These are phyloP conservation scores for Philereme transversata DNA, from an alignment of 2,888 invertebrate genomes.

Conservation along the genomic window DNA sequence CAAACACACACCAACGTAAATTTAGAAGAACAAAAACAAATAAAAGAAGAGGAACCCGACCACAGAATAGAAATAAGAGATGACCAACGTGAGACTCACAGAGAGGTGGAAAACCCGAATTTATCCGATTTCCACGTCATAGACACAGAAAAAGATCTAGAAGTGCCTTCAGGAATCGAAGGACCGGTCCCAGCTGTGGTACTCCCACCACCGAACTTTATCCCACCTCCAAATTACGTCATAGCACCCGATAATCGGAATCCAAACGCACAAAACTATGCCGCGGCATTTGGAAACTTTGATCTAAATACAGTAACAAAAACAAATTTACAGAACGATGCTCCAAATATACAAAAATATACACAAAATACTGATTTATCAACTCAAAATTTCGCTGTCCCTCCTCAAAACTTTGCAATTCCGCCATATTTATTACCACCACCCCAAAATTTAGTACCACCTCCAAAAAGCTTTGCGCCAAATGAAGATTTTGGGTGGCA, in stretches of 20 bases:
- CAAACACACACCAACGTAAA: slow-evolving; percentile 14
- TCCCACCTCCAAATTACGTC: slow-evolving; percentile 34
- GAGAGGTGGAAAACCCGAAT: slow-evolving; percentile 54
- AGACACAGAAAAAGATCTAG: slow-evolving; percentile 73
- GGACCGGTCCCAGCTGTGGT: slow-evolving; percentile 69
- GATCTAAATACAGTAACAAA: neutral
- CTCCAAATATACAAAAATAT: neutral
- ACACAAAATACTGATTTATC: neutral
- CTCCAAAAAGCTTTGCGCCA: slow-evolving; percentile 11
- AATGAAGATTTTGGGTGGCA: slow-evolving; percentile 15
- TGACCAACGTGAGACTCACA: slow-evolving; percentile 21
- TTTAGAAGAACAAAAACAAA: slow-evolving; percentile 14
- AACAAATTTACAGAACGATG: neutral
- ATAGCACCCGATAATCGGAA: slow-evolving; percentile 9
- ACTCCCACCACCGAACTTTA: slow-evolving; percentile 63
- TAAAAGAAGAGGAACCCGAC: slow-evolving; percentile 7
- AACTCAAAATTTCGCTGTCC: slow-evolving; percentile 10
- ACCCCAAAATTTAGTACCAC: slow-evolving; percentile 8
- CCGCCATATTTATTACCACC: neutral
- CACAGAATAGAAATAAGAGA: slow-evolving; percentile 34
- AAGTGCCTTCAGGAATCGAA: slow-evolving; percentile 74
- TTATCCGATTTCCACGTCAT: slow-evolving; percentile 70
- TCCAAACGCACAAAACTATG: slow-evolving; percentile 5
- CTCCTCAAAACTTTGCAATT: neutral
- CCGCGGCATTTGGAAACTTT: neutral